Evolutionary conservation across 1,140 invertebrate species (phyloP).

Genomic region (Tetranychus cinnabarinus): DNA sequence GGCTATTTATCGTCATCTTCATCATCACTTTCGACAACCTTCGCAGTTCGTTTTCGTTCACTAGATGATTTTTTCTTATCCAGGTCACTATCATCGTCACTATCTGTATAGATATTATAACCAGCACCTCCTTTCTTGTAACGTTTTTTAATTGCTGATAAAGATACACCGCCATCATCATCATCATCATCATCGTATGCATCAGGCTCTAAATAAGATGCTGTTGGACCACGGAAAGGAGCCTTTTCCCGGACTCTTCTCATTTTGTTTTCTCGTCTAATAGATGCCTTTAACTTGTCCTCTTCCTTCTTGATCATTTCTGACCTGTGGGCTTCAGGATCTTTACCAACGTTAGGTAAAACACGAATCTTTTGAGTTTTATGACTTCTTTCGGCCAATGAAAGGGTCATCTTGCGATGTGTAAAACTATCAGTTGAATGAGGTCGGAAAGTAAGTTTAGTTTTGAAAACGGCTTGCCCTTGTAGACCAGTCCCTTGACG

Average conservation of each 20-base stretch:
- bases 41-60: slow-evolving; percentile 19
- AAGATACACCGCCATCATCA: slow-evolving; percentile 66
- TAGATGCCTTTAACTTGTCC: slow-evolving; percentile 60
- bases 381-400: slow-evolving; percentile 81
- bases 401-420: slow-evolving; percentile 94
- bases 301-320: slow-evolving; percentile 91
- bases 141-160: slow-evolving; percentile 81
- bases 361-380: slow-evolving; percentile 93
- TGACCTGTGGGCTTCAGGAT: slow-evolving; percentile 71
- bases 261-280: slow-evolving; percentile 41
- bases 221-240: slow-evolving; percentile 23
- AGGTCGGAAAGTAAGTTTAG: slow-evolving; percentile 80
- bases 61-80: slow-evolving; percentile 19
- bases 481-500: slow-evolving; percentile 64
- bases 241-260: slow-evolving; percentile 33
- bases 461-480: slow-evolving; percentile 86
- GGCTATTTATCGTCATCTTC: slow-evolving; percentile 8
- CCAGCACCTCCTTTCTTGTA: slow-evolving; percentile 55
- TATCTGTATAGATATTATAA: slow-evolving; percentile 66
- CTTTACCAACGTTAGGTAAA: slow-evolving; percentile 68
- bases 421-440: slow-evolving; percentile 96
- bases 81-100: slow-evolving; percentile 40
- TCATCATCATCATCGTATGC: slow-evolving; percentile 51
- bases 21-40: slow-evolving; percentile 20
- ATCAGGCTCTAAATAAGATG: slow-evolving; percentile 34